Evolutionary conservation across 1,140 invertebrate genomes (phyloP), one percentile per base, ranked within the genome.

Genomic region (Zophobas atratus): DNA sequence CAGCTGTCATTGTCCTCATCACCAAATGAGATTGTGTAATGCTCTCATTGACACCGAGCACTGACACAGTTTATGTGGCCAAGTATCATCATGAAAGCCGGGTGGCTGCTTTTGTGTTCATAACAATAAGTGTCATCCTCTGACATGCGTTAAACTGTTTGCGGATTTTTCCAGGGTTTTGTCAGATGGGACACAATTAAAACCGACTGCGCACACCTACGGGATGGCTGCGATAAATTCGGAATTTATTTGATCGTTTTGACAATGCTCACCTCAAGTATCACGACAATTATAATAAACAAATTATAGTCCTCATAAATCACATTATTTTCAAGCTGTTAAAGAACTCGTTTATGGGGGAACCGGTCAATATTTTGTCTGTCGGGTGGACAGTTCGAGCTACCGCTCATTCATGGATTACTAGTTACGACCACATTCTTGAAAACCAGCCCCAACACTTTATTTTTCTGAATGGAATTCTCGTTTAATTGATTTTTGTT

Each of bases 141-240:
- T 82, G 81, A 82, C 81, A 80, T 81, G 78, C 81, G 81, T 81
- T 82, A 82, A 82, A 81, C 76, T 80, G 78, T 81, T 82, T 82
- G 80, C 78, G 77, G 77, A 79, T 48, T 76, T 78, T 77, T 60
- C 63, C 49, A n/a, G 49, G 39, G 43, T 67, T 67, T 67, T 33
- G 38, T 43, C 38, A 36, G 39, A 43, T 32, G 55, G 55, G 32
- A 33, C 8, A 67, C 60, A 67, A 67, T 67, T 67, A 67, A 67
- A 43, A 33, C 60, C 56, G 56, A 60, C 56, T 38, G 39, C 6
- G 60, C 60, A 73, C 71, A 73, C 71, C 71, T 73, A 73, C 71
- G 6, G 71, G 1, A 35, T 34, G 39, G 49, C 38, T 43, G 71
- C 55, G 51, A 67, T 73, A 73, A 73, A 73, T 73, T 79, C 55